These are phyloP conservation scores for Condylura cristata DNA, from an alignment of 2,113 vertebrate genomes.

Conservation along the genomic window DNA sequence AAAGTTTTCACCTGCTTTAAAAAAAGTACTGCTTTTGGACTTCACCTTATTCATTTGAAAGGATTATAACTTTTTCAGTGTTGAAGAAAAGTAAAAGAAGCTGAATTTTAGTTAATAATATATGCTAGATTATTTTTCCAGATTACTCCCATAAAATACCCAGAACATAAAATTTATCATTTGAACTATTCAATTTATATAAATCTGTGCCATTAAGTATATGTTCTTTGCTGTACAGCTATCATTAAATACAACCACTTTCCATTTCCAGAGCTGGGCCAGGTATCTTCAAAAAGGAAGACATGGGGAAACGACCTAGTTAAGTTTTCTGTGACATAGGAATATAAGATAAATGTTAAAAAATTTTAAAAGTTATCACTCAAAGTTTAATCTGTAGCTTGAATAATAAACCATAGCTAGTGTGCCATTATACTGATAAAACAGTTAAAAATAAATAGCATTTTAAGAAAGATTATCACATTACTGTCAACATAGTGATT, in stretches of 20 bases:
- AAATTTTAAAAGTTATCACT: background rate
- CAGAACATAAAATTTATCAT: background rate
- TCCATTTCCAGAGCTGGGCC: background rate
- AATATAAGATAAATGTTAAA: background rate
- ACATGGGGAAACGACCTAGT: background rate
- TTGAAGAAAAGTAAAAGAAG: background rate
- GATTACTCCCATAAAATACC: background rate
- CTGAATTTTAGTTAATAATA: background rate
- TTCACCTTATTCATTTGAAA: background rate
- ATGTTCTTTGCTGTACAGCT: background rate
- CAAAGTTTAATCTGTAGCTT: background rate
- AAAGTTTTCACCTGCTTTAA: background rate
- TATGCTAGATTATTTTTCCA: background rate
- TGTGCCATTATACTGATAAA: background rate
- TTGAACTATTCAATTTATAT: background rate
- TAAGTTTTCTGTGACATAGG: background rate
- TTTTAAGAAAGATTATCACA: background rate
- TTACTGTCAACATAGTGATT: background rate
- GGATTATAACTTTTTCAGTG: background rate
- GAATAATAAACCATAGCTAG: background rate
- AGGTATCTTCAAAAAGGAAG: background rate
- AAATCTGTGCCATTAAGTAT: background rate
- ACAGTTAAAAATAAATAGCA: background rate
- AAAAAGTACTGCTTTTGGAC: background rate
- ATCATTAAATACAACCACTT: accelerated